These are phyloP conservation scores for Graptemys geographica DNA, from an alignment of 2,797 vertebrate genomes.

Conservation along the genomic window DNA sequence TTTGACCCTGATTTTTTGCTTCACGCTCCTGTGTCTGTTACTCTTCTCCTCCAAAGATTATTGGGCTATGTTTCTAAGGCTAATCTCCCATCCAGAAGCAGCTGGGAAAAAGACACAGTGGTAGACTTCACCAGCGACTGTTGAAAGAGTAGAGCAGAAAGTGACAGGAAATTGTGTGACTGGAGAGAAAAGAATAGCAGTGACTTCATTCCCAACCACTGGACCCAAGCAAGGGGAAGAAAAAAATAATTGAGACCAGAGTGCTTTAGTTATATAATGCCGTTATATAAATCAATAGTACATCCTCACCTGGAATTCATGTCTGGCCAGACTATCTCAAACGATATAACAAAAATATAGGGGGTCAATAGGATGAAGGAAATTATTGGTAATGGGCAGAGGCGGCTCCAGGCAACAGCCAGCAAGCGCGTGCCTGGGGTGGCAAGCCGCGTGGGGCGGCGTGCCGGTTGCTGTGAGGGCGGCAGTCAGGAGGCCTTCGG, in stretches of 20 bases:
- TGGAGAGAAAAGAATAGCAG: slow-evolving; percentile 17
- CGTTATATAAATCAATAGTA: slow-evolving; percentile 5
- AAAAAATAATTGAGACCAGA: background rate
- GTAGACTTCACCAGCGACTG: background rate
- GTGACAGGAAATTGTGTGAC: slow-evolving; percentile 40
- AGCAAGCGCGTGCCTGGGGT: too few relatives aligned
- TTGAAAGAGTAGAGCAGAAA: slow-evolving; percentile 10
- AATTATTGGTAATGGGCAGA: background rate
- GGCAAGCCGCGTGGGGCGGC: too few relatives aligned
- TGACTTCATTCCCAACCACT: slow-evolving; percentile 6
- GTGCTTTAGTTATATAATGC: background rate
- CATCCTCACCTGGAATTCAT: background rate
- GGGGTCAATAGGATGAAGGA: background rate
- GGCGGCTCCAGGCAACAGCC: too few relatives aligned
- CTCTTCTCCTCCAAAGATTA: background rate
- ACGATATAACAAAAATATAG: background rate
- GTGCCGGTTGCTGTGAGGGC: too few relatives aligned
- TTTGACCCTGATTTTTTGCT: slow-evolving; percentile 29
- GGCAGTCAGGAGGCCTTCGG: too few relatives aligned
- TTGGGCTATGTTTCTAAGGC: slow-evolving; percentile 3
- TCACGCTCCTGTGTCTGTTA: slow-evolving; percentile 29
- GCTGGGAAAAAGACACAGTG: background rate
- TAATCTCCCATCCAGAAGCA: background rate
- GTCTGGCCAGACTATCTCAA: slow-evolving; percentile 13
- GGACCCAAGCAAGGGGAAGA: background rate